Percentiles rank a stretch among this genome's conserved stretches.
Conservation (phyloP, 2,797 vertebrate species). For the Poeciliopsis paucimaculata region DNA sequence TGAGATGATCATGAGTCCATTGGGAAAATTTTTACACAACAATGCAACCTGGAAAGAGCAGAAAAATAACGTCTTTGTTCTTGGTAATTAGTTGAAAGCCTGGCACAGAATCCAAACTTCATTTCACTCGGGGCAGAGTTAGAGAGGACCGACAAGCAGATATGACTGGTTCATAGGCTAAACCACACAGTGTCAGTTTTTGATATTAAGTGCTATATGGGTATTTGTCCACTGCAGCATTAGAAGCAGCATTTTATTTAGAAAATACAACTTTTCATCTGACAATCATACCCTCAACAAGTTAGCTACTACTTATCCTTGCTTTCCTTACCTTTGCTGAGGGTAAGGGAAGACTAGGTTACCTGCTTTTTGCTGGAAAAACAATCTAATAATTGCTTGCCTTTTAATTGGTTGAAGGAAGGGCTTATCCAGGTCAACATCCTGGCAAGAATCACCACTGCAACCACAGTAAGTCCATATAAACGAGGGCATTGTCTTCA, state of each 20-base stretch:
- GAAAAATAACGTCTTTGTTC: background rate
- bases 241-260: too few species aligned
- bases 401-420: too few species aligned
- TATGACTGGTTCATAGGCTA: background rate
- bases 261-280: too few species aligned
- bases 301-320: too few species aligned
- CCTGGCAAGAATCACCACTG: background rate
- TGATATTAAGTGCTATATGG: too few species aligned
- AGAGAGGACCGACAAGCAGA: background rate
- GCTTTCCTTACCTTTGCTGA: too few species aligned
- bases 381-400: too few species aligned
- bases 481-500: background rate
- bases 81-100: background rate
- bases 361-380: too few species aligned
- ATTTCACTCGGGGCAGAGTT: background rate
- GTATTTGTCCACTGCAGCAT: too few species aligned
- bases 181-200: background rate
- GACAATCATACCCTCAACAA: too few species aligned
- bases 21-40: background rate
- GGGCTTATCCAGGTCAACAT: too few species aligned
- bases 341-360: too few species aligned
- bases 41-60: background rate
- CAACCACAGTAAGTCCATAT: background rate
- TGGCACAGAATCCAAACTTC: background rate
- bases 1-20: background rate